phyloP scores from a whole-genome alignment of 2,888 invertebrate genomes.

The Teinopalpus imperialis region DNA sequence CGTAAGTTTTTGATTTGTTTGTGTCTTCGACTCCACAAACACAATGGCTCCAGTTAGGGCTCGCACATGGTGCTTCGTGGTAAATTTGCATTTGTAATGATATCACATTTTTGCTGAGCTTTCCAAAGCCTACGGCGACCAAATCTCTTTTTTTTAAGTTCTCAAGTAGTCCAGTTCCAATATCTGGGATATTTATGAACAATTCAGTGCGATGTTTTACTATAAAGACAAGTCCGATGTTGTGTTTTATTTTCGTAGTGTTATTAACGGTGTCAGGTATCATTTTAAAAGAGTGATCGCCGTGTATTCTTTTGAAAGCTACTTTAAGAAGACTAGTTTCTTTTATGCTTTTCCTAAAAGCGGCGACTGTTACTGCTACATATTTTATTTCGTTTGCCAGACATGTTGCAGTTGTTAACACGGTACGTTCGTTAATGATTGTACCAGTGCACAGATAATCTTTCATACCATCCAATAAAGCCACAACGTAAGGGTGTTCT shows the following conservation, averaged over 20 bases:
- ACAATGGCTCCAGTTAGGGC: constrained; percentile 63
- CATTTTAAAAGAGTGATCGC: constrained; percentile 46
- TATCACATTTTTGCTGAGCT: constrained; percentile 32
- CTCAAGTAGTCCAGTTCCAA: constrained; percentile 47
- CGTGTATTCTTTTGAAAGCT: constrained; percentile 41
- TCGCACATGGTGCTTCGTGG: constrained; percentile 49
- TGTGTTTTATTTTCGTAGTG: constrained; percentile 49
- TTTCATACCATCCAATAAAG: constrained; percentile 43
- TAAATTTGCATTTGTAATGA: constrained; percentile 51
- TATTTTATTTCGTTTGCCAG: constrained; percentile 39
- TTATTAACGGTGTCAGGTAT: constrained; percentile 36
- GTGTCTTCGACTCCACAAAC: constrained; percentile 54
- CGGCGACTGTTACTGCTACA: constrained; percentile 48
- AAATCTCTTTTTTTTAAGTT: constrained; percentile 47
- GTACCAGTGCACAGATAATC: constrained; percentile 56
- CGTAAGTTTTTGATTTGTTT: constrained; percentile 35
- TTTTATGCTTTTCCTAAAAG: constrained; percentile 37
- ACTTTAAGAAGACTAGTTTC: constrained; percentile 42
- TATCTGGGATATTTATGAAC: constrained; percentile 40
- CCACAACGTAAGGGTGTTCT: constrained; percentile 54
- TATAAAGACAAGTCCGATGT: constrained; percentile 55
- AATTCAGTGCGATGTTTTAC: constrained; percentile 39
- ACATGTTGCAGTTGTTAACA: constrained; percentile 62
- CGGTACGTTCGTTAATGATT: constrained; percentile 44
- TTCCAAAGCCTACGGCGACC: constrained; percentile 50